Evolutionary conservation across 2,113 vertebrate genomes (phyloP).

Genomic region (Donacobius atricapilla): DNA sequence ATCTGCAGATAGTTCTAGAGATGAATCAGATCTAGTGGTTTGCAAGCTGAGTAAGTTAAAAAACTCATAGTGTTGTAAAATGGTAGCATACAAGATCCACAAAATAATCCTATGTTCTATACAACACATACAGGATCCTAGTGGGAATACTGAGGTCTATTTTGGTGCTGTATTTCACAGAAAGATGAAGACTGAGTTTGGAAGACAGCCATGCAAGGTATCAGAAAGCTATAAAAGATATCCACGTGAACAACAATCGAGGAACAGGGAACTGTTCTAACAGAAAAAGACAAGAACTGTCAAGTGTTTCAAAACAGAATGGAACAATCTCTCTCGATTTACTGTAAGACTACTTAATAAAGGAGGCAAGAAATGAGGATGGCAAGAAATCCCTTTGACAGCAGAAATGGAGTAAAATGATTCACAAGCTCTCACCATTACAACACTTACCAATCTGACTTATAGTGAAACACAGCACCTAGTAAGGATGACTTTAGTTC

Average conservation of each 20-base stretch:
- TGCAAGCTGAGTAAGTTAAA: neutral
- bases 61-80: neutral
- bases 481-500: neutral
- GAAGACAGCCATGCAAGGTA: neutral
- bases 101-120: rapidly evolving
- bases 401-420: neutral
- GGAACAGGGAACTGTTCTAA: neutral
- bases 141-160: neutral
- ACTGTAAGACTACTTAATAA: neutral
- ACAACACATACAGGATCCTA: neutral
- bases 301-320: neutral
- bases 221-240: neutral
- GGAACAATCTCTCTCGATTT: neutral
- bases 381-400: neutral
- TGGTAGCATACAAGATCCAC: neutral
- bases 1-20: neutral
- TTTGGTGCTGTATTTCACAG: neutral
- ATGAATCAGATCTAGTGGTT: neutral
- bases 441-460: neutral
- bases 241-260: rapidly evolving
- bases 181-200: neutral
- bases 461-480: neutral
- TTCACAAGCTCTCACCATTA: rapidly evolving
- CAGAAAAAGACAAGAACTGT: neutral
- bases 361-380: neutral